Evolutionary conservation across 2,888 invertebrate genomes (phyloP).

Genomic region (Fabriciana adippe): DNA sequence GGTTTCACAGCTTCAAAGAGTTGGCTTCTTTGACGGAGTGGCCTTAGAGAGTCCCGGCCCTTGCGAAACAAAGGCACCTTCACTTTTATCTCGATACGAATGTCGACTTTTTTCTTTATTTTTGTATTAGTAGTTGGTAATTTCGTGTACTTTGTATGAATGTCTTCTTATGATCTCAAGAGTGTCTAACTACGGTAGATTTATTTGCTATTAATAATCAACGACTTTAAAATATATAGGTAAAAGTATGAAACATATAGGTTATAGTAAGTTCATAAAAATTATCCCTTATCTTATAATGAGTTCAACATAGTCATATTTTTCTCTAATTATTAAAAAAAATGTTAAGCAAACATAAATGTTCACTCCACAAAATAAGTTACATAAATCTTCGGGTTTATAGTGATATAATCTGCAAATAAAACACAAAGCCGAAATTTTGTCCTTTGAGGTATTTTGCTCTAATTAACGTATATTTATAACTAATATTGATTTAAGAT

Average conservation of each 20-base stretch:
- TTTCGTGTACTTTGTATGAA: neutral
- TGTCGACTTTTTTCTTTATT: constrained; percentile 22
- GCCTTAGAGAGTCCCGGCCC: constrained; percentile 44
- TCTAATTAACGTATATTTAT: constrained; percentile 65
- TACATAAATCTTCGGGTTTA: constrained; percentile 19
- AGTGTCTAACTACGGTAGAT: neutral
- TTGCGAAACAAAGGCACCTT: constrained; percentile 67
- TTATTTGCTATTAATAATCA: too few relatives aligned
- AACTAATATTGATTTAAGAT: constrained; percentile 63
- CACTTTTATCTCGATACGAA: constrained; percentile 48
- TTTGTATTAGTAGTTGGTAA: constrained; percentile 12
- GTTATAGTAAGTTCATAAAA: too few relatives aligned
- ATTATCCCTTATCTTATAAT: too few relatives aligned
- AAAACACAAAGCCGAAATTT: constrained; percentile 45
- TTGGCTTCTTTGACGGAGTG: constrained; percentile 67
- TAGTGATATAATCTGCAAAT: constrained; percentile 51
- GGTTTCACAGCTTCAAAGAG: constrained; percentile 78
- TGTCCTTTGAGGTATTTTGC: constrained; percentile 46
- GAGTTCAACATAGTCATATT: too few relatives aligned
- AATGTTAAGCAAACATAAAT: neutral
- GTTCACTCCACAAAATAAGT: neutral
- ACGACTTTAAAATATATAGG: too few relatives aligned
- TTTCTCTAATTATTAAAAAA: neutral
- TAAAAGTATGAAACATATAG: too few relatives aligned
- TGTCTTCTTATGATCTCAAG: neutral